phyloP scores from a whole-genome alignment of 2,113 vertebrate species.

The Erythrolamprus reginae region DNA sequence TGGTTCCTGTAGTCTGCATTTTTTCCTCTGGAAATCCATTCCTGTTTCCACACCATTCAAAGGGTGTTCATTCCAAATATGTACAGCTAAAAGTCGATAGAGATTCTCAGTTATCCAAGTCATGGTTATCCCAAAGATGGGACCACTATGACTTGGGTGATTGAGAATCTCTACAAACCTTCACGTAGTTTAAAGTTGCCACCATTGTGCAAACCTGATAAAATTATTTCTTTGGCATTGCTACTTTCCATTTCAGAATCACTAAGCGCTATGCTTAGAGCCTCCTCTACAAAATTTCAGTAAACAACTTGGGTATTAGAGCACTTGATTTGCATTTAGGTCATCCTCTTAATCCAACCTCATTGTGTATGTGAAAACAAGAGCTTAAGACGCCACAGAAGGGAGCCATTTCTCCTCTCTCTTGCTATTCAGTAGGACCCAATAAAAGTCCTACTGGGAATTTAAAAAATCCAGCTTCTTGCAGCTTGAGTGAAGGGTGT shows the following conservation, averaged over 20 bases:
- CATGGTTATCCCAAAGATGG: too few species aligned
- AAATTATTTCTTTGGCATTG: neutral
- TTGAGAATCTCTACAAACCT: too few species aligned
- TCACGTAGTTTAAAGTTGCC: too few species aligned
- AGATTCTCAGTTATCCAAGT: too few species aligned
- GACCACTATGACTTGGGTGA: too few species aligned
- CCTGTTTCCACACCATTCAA: too few species aligned
- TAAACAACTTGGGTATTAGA: neutral
- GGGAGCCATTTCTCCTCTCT: neutral
- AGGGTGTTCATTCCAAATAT: too few species aligned
- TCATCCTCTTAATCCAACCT: neutral
- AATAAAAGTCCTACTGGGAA: neutral
- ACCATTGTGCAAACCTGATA: too few species aligned
- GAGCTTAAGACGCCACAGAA: neutral
- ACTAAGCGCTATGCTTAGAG: neutral
- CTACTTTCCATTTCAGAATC: neutral
- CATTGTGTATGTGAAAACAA: neutral
- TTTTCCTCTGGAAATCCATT: too few species aligned
- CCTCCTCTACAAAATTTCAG: neutral
- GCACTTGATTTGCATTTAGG: neutral
- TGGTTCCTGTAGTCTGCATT: too few species aligned
- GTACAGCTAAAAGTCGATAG: too few species aligned
- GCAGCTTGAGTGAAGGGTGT: neutral
- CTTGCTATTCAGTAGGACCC: neutral
- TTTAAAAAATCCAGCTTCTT: neutral